Evolutionary conservation across 1,140 invertebrate genomes (phyloP).

Genomic region (Lithobius niger): DNA sequence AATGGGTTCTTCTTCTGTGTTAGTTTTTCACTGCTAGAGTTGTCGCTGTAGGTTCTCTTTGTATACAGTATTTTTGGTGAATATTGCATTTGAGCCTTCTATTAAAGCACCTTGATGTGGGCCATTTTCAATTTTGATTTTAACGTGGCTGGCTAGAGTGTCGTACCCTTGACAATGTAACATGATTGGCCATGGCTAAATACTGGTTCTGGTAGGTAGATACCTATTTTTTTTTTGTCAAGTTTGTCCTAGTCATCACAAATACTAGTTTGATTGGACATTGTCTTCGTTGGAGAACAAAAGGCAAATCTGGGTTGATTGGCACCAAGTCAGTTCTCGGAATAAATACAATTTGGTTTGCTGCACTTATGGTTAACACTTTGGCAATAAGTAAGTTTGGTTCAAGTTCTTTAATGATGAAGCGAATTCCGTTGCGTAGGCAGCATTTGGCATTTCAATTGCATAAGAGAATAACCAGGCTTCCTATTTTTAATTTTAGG

Average conservation of each 20-base stretch:
- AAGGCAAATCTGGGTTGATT: not conserved
- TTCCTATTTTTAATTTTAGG: not conserved
- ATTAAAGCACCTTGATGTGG: not conserved
- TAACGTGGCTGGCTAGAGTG: not conserved
- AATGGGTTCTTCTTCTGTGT: too few relatives aligned
- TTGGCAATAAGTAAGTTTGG: not conserved
- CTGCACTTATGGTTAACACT: not conserved
- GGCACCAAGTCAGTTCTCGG: not conserved
- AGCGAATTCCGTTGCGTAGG: not conserved
- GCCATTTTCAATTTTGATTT: not conserved
- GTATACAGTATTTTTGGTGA: not conserved
- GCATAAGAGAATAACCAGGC: not conserved
- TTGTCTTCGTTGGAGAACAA: conserved; percentile 22
- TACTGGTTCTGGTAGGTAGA: conserved; percentile 22
- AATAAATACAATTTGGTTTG: not conserved
- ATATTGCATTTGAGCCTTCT: not conserved
- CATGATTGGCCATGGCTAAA: conserved; percentile 31
- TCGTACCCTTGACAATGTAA: conserved; percentile 18
- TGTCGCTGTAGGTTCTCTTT: too few relatives aligned
- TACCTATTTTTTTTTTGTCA: conserved; percentile 33
- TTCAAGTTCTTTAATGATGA: not conserved
- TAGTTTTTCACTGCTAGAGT: too few relatives aligned
- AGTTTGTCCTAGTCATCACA: conserved; percentile 40
- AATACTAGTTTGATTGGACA: conserved; percentile 36
- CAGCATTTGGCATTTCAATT: not conserved